Percentiles rank a stretch among this genome's conserved stretches.
Evolutionary conservation across 2,888 invertebrate genomes (phyloP).

Genomic region (Temnothorax rugatulus): DNA sequence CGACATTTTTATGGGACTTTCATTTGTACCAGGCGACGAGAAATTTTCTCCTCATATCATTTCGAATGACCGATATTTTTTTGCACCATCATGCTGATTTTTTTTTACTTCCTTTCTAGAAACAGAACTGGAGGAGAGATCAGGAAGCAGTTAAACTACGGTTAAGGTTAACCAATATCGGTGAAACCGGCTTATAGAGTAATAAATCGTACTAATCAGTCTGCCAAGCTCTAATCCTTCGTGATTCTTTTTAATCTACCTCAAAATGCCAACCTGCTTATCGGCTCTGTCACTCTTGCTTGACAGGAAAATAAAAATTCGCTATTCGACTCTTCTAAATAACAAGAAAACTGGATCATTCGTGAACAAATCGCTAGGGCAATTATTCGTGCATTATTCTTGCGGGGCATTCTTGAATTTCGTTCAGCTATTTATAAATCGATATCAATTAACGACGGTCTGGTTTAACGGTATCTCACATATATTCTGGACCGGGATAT

Average conservation of each 20-base stretch:
- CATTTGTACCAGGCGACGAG: not conserved
- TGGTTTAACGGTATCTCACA: constrained; percentile 60
- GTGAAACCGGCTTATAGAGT: constrained; percentile 21
- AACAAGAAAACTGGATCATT: not conserved
- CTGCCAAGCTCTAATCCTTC: not conserved
- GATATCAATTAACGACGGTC: constrained; percentile 50
- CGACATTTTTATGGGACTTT: constrained; percentile 14
- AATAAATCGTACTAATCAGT: constrained; percentile 31
- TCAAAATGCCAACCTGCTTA: not conserved
- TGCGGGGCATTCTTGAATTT: not conserved
- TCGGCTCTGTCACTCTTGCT: constrained; percentile 18
- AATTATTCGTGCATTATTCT: not conserved
- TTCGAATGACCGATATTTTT: not conserved
- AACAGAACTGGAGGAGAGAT: constrained; percentile 5
- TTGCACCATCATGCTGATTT: not conserved
- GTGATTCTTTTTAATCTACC: not conserved
- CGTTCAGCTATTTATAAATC: constrained; percentile 36
- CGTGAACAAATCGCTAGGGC: not conserved
- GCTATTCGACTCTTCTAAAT: not conserved
- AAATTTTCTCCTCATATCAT: constrained; percentile 11
- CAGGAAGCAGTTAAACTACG: not conserved
- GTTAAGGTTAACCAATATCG: constrained; percentile 18
- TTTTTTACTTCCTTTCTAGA: not conserved
- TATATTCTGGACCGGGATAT: constrained; percentile 48
- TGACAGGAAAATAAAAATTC: not conserved